Evolutionary conservation across 2,888 invertebrate species (phyloP).

Genomic region (Timema podura): DNA sequence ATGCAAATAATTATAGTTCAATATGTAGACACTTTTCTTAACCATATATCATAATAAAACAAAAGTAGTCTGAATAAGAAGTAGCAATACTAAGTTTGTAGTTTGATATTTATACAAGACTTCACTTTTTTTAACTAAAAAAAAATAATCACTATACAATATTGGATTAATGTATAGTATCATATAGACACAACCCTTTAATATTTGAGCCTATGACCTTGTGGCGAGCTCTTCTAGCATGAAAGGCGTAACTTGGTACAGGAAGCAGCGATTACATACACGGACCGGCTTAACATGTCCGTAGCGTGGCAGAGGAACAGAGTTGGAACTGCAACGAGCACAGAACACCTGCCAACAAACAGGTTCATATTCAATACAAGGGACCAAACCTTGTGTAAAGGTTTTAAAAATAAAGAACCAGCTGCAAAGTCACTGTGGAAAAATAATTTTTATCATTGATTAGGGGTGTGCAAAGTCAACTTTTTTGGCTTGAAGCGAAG

Average conservation of each 20-base stretch:
- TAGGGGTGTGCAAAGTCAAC: too few species aligned
- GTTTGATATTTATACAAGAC: too few species aligned
- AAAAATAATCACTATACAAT: neutral
- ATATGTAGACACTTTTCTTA: too few species aligned
- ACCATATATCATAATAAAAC: too few species aligned
- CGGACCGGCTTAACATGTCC: constrained; percentile 90
- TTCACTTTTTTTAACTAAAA: neutral
- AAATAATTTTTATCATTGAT: too few species aligned
- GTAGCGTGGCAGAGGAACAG: constrained; percentile 87
- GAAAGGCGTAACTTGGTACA: constrained; percentile 65
- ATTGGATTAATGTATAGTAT: neutral
- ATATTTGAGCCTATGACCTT: constrained; percentile 14
- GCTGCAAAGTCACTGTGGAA: too few species aligned
- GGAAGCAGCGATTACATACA: constrained; percentile 87
- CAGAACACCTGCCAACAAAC: constrained; percentile 74
- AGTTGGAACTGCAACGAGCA: constrained; percentile 88
- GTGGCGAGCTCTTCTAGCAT: constrained; percentile 42
- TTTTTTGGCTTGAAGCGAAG: too few species aligned
- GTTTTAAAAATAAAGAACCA: too few species aligned
- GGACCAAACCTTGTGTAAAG: neutral
- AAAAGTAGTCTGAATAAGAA: too few species aligned
- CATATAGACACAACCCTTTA: neutral
- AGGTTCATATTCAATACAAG: constrained; percentile 17
- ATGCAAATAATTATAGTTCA: too few species aligned
- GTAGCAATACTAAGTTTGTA: too few species aligned